Percentiles rank a stretch among this genome's conserved stretches.
Evolutionary conservation across 1,140 invertebrate genomes (phyloP).

Genomic region (Drosophila pectinifera): DNA sequence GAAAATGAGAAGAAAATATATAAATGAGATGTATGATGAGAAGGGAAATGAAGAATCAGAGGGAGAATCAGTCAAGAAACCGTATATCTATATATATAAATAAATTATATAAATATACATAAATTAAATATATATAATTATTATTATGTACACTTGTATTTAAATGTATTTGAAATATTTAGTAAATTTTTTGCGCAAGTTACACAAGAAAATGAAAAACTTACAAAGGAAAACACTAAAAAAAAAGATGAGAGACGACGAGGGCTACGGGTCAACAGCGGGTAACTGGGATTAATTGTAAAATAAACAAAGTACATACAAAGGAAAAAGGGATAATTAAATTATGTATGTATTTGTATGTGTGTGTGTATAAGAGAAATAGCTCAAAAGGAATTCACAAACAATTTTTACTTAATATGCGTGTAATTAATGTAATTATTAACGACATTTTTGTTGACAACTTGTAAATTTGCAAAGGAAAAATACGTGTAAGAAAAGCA

Average conservation of each 20-base stretch:
- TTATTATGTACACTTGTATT: slow-evolving; percentile 78
- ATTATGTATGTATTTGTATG: slow-evolving; percentile 73
- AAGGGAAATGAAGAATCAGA: slow-evolving; percentile 30
- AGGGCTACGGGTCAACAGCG: slow-evolving; percentile 60
- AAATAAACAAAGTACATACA: slow-evolving; percentile 42
- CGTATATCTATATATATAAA: slow-evolving; percentile 78
- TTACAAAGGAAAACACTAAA: slow-evolving; percentile 48
- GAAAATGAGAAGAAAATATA: slow-evolving; percentile 23
- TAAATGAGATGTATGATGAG: slow-evolving; percentile 12
- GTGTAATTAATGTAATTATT: slow-evolving; percentile 65
- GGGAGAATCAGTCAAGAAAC: slow-evolving; percentile 31
- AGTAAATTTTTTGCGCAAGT: slow-evolving; percentile 84
- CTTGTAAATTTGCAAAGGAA: slow-evolving; percentile 84
- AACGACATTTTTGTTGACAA: slow-evolving; percentile 75
- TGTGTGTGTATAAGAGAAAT: slow-evolving; percentile 71
- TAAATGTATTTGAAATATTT: slow-evolving; percentile 84
- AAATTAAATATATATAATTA: slow-evolving; percentile 81
- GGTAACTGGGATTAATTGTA: slow-evolving; percentile 73
- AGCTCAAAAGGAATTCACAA: slow-evolving; percentile 61
- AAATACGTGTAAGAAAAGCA: slow-evolving; percentile 85
- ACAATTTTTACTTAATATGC: slow-evolving; percentile 62
- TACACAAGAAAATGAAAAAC: slow-evolving; percentile 47
- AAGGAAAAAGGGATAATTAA: slow-evolving; percentile 70
- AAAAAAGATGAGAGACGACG: slow-evolving; percentile 27
- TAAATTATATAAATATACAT: slow-evolving; percentile 77